Evolutionary conservation across 2,888 invertebrate species (phyloP).

Genomic region (Hartigia nigra): DNA sequence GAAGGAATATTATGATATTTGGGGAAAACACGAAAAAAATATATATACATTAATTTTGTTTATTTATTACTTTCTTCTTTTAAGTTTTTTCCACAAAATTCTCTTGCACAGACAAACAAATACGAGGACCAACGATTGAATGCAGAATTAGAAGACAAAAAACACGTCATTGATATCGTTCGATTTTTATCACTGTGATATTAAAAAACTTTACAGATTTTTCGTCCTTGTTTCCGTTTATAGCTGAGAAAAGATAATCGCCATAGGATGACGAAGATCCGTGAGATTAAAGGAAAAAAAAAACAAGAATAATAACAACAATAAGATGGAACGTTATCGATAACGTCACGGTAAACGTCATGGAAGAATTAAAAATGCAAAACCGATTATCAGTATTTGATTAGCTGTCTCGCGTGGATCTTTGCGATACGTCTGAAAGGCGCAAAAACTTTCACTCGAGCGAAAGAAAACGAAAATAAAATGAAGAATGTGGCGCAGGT

Average conservation of each 20-base stretch:
- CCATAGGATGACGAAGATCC: neutral
- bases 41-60: no score
- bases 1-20: neutral
- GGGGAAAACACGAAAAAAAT: no score
- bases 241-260: neutral
- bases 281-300: constrained; percentile 10
- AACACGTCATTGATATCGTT: neutral
- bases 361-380: neutral
- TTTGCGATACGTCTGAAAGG: neutral
- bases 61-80: no score
- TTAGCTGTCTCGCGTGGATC: neutral
- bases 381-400: neutral
- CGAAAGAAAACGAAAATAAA: neutral
- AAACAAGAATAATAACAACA: no score
- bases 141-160: neutral
- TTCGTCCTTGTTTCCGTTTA: neutral
- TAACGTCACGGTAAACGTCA: constrained; percentile 32
- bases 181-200: neutral
- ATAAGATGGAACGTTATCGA: constrained; percentile 21
- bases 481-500: neutral
- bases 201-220: neutral
- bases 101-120: neutral
- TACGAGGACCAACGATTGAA: neutral
- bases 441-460: neutral
- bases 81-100: neutral